phyloP scores from a whole-genome alignment of 2,888 invertebrate species.

The Pollenia labialis region DNA sequence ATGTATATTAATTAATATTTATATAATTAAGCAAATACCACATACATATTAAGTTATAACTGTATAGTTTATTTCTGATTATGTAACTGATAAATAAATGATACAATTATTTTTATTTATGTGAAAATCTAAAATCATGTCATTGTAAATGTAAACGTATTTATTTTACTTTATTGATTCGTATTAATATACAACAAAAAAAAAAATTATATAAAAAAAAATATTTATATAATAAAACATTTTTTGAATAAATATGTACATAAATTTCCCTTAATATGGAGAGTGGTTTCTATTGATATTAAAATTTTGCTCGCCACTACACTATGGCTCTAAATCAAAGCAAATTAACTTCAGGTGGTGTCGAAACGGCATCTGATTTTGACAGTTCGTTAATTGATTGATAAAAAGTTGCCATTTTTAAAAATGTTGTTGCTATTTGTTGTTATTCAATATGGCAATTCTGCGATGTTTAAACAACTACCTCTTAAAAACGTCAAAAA shows the following conservation, averaged over 20 bases:
- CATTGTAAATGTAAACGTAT: constrained; percentile 36
- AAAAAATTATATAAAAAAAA: constrained; percentile 21
- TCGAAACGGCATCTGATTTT: too few relatives aligned
- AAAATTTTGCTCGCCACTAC: too few relatives aligned
- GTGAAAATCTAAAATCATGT: constrained; percentile 33
- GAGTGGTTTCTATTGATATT: too few relatives aligned
- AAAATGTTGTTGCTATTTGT: too few relatives aligned
- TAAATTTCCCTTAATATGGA: constrained; percentile 39
- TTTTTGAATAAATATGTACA: constrained; percentile 57
- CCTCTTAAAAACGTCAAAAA: too few relatives aligned
- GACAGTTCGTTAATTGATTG: too few relatives aligned
- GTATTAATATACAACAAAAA: neutral
- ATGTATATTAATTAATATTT: neutral
- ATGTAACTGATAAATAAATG: neutral
- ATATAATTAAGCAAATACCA: neutral
- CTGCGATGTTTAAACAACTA: too few relatives aligned
- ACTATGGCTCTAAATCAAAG: too few relatives aligned
- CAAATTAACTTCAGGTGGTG: too few relatives aligned
- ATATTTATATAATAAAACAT: neutral
- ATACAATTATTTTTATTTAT: constrained; percentile 7
- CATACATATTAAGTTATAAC: constrained; percentile 9
- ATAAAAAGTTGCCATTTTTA: too few relatives aligned
- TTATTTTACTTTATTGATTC: constrained; percentile 28
- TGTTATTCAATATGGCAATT: too few relatives aligned
- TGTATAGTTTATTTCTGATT: constrained; percentile 45